Conservation (phyloP, 2,888 invertebrate species). For the Vannuccia rotundouncinata region DNA sequence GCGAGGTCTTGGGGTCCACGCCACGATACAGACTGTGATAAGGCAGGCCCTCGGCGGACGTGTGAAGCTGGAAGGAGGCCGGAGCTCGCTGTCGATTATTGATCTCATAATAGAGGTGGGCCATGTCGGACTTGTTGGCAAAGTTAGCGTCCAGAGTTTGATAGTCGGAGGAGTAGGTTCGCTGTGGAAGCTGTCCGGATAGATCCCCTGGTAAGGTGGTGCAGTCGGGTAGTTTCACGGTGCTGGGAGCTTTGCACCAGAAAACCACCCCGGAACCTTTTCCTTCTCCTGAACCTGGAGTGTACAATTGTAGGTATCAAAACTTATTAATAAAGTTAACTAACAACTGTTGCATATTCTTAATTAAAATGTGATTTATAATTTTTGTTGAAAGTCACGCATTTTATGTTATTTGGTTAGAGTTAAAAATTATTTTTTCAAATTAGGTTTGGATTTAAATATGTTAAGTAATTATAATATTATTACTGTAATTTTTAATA, state of each 20-base stretch:
- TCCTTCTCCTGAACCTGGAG: not conserved
- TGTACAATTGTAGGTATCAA: no score
- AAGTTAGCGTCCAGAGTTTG: slow-evolving; percentile 3
- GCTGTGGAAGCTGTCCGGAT: not conserved
- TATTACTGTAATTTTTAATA: no score
- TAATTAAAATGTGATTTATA: no score
- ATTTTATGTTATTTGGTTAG: no score
- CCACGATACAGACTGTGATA: not conserved
- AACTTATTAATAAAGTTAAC: no score
- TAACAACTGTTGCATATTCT: no score
- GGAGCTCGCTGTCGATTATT: not conserved
- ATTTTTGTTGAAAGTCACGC: no score
- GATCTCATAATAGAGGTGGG: slow-evolving; percentile 10
- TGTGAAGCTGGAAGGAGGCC: not conserved
- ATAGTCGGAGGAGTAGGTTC: not conserved
- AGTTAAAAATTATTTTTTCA: no score
- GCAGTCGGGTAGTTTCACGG: not conserved
- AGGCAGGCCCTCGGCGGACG: not conserved
- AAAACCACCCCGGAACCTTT: not conserved
- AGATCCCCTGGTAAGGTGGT: not conserved
- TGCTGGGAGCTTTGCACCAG: slow-evolving; percentile 16
- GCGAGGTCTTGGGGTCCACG: not conserved
- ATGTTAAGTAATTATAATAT: no score
- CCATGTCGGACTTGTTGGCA: not conserved
- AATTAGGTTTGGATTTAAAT: no score